phyloP scores from a whole-genome alignment of 2,797 vertebrate genomes.

The Hypotaenidia philippensis region DNA sequence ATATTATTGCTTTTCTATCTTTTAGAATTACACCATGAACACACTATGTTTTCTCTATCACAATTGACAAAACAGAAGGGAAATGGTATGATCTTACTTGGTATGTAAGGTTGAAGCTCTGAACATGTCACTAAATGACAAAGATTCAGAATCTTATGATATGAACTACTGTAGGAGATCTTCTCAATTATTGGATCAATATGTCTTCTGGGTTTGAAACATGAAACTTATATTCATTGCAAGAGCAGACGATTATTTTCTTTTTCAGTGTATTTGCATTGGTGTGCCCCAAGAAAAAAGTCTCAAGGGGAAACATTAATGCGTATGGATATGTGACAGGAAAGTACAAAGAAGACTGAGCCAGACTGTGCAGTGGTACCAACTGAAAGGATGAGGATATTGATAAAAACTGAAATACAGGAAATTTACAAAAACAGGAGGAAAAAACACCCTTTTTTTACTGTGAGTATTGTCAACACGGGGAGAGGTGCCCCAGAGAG shows the following conservation, averaged over 20 bases:
- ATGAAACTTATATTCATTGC: not conserved
- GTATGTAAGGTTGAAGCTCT: not conserved
- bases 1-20: not conserved
- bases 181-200: not conserved
- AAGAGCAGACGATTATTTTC: not conserved
- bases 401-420: not conserved
- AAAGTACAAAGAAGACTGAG: not conserved
- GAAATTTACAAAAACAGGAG: not conserved
- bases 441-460: accelerated
- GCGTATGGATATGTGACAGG: not conserved
- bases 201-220: not conserved
- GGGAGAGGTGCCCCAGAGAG: not conserved
- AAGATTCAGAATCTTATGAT: not conserved
- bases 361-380: not conserved
- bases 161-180: not conserved
- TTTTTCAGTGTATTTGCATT: not conserved
- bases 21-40: not conserved
- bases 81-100: not conserved
- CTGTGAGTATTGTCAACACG: not conserved
- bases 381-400: not conserved
- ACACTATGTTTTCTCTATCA: not conserved
- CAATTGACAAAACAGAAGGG: not conserved
- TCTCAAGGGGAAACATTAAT: not conserved
- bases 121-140: not conserved
- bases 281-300: not conserved